Evolutionary conservation across 2,113 vertebrate species (phyloP), one percentile per base, ranked within the genome.

Genomic region (Formicarius rufipectus): DNA sequence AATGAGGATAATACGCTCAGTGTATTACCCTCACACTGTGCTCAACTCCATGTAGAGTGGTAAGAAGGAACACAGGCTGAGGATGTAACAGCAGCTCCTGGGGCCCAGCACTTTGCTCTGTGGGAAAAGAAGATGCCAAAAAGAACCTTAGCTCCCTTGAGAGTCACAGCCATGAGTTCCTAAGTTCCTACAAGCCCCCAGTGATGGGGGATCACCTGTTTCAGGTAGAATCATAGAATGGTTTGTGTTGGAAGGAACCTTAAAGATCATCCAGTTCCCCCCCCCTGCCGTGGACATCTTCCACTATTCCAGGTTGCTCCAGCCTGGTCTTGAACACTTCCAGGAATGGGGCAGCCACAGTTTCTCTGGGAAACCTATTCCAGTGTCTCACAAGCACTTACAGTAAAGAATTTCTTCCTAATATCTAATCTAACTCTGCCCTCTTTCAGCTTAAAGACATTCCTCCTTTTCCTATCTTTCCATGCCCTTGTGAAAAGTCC

Each of bases 1-100:
- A 95, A 94, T 67, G 42, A 95, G 85, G 79, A 77, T 93, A 88
- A 95, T 88, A 86, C 86, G 44, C 79, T 90, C 90, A 47, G 45
- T 83, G 45, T 76, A 77, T 91, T 80, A 77, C 58, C 58, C 42
- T 83, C 85, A 67, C 81, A 93, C 63, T 49, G 72, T 53, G 52
- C 72, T 84, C 56, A 42, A 19, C 78, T 93, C 82, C 47, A 16
- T 77, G 10, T 19, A 71, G 35, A 66, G 42, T 11, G 45, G 52
- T 47, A 88, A 71, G 66, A 91, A 71, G 84, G 91, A 94, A 63
- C 45, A 66, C 10, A 30, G 83, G 28, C 39, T 80, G 84, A 90
- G 31, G 33, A 73, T 94, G 88, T 84, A 68, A 68, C 45, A 37
- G 39, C 87, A 83, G 55, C 18, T 47, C 12, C 49, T 40, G 39